These are phyloP conservation scores for Drosophila nigritarsus DNA, from an alignment of 2,888 invertebrate genomes.

Conservation along the genomic window DNA sequence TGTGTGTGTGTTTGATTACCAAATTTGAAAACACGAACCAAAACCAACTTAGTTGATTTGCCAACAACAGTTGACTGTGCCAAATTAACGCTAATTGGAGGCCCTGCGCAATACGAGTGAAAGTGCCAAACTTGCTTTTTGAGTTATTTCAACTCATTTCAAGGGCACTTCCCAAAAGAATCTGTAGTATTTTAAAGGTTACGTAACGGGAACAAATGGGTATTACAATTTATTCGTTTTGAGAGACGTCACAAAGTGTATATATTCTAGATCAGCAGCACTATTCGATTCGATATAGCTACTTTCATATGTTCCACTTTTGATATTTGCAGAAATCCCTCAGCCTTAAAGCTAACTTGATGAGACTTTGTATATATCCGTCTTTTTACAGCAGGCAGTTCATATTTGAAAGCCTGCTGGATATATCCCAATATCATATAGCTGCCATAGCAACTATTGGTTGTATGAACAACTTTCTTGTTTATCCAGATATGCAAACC, in stretches of 20 bases:
- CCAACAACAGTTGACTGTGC: slow-evolving; percentile 48
- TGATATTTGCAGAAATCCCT: neutral
- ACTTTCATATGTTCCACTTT: rapidly evolving
- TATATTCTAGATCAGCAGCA: neutral
- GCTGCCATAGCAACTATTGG: neutral
- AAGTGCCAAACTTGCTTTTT: neutral
- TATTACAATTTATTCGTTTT: neutral
- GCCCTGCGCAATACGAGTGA: neutral
- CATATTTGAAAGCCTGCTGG: neutral
- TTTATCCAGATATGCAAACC: neutral
- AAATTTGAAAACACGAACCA: slow-evolving; percentile 54
- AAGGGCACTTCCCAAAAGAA: neutral
- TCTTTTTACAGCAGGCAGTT: neutral
- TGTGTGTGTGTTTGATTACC: slow-evolving; percentile 30
- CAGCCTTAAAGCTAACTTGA: neutral
- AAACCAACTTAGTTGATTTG: slow-evolving; percentile 76
- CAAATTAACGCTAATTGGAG: slow-evolving; percentile 18
- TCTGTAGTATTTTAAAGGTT: neutral
- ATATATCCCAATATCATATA: neutral
- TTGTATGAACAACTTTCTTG: too few species aligned
- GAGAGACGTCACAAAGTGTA: neutral
- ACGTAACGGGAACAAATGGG: neutral
- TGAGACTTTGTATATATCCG: neutral
- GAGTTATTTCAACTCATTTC: neutral
- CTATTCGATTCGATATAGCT: neutral